A percentile compares a stretch with the other conserved stretches of the same genome.
These are phyloP conservation scores for Astreopora myriophthalma DNA, from an alignment of 64 coral and sea anemone species.

Conservation along the genomic window DNA sequence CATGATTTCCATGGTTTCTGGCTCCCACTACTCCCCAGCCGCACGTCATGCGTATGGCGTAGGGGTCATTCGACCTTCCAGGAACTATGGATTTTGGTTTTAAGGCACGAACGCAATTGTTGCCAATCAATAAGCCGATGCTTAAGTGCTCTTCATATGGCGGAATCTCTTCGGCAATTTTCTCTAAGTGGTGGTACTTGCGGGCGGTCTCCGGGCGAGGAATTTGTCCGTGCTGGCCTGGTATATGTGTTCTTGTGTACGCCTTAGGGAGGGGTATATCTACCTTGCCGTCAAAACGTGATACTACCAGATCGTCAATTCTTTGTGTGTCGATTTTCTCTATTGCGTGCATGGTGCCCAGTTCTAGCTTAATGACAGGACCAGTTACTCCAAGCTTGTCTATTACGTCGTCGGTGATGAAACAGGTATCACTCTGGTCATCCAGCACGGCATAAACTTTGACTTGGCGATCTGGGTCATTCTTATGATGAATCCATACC, in stretches of 20 bases:
- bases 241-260: constrained; percentile 56
- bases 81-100: constrained; percentile 66
- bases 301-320: constrained; percentile 53
- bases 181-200: background rate
- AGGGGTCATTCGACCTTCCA: constrained; percentile 40
- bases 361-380: constrained; percentile 41
- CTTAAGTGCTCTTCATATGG: background rate
- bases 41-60: constrained; percentile 31
- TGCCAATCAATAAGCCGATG: constrained; percentile 65
- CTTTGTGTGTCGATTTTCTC: constrained; percentile 59
- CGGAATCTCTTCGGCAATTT: constrained; percentile 43
- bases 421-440: constrained; percentile 71
- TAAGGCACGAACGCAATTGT: constrained; percentile 70
- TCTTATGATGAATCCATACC: constrained; percentile 61
- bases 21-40: constrained; percentile 58
- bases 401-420: constrained; percentile 53
- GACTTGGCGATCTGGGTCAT: constrained; percentile 11
- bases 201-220: constrained; percentile 43
- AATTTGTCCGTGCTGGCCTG: constrained; percentile 19
- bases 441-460: constrained; percentile 72
- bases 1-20: background rate
- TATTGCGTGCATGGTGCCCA: constrained; percentile 76
- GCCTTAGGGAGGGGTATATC: constrained; percentile 24
- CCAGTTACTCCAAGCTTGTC: constrained; percentile 26
- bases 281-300: background rate